These are phyloP conservation scores for Phymanthus crucifer DNA, from an alignment of 92 coral and sea anemone species.

Conservation along the genomic window DNA sequence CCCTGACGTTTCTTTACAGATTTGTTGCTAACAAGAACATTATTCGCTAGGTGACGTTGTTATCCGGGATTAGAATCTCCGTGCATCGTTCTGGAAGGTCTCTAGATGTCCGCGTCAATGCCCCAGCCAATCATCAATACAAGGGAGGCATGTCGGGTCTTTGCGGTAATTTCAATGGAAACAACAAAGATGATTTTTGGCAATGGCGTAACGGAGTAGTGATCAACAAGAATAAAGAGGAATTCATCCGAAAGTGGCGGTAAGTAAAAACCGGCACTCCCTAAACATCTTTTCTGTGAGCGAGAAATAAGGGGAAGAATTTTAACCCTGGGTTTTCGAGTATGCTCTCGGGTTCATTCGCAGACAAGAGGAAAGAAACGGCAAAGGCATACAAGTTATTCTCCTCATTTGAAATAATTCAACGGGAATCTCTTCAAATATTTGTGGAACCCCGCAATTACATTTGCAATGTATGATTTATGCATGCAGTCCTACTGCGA, in stretches of 20 bases:
- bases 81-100: constrained; percentile 44
- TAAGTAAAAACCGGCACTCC: constrained; percentile 7
- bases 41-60: constrained; percentile 11
- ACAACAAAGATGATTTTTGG: constrained; percentile 39
- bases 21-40: too few relatives aligned
- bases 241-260: constrained; percentile 48
- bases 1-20: too few relatives aligned
- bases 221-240: background rate
- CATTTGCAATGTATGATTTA: too few relatives aligned
- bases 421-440: too few relatives aligned
- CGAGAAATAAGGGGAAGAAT: too few relatives aligned
- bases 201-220: constrained; percentile 12
- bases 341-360: background rate
- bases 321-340: too few relatives aligned
- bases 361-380: too few relatives aligned
- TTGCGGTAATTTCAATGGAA: constrained; percentile 63
- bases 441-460: too few relatives aligned
- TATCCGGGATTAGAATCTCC: constrained; percentile 39
- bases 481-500: background rate
- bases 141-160: constrained; percentile 42
- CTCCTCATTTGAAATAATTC: too few relatives aligned
- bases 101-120: constrained; percentile 38
- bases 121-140: constrained; percentile 28
- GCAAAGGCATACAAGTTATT: too few relatives aligned
- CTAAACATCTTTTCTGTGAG: too few relatives aligned